These are phyloP conservation scores for Percina caprodes DNA, from an alignment of 2,113 vertebrate genomes.

Conservation along the genomic window DNA sequence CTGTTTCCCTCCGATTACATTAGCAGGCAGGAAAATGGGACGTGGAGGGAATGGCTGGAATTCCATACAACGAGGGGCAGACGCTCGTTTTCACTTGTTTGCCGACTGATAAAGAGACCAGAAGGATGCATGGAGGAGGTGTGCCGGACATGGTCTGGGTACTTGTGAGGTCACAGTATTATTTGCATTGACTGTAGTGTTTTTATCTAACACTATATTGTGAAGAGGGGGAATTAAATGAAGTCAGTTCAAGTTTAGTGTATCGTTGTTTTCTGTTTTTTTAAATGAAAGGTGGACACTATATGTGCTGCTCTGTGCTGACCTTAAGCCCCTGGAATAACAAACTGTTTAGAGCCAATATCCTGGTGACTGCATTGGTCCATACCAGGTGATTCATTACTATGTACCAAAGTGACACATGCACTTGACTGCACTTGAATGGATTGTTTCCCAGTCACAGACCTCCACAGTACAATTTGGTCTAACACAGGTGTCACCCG, in stretches of 20 bases:
- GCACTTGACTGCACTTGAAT: slow-evolving; percentile 66
- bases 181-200: slow-evolving; percentile 28
- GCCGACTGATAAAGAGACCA: slow-evolving; percentile 73
- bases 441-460: slow-evolving; percentile 71
- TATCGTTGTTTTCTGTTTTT: slow-evolving; percentile 8
- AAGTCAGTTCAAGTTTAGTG: neutral
- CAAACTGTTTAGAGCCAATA: slow-evolving; percentile 50
- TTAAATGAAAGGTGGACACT: slow-evolving; percentile 12
- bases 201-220: slow-evolving; percentile 27
- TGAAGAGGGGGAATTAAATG: neutral
- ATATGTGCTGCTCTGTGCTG: slow-evolving; percentile 64
- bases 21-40: slow-evolving; percentile 84
- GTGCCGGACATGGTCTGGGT: slow-evolving; percentile 15
- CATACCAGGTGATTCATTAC: slow-evolving; percentile 69
- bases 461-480: slow-evolving; percentile 25
- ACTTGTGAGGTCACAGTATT: slow-evolving; percentile 19
- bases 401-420: slow-evolving; percentile 40
- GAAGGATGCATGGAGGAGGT: slow-evolving; percentile 41
- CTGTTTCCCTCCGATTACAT: slow-evolving; percentile 84
- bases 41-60: slow-evolving; percentile 77
- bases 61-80: slow-evolving; percentile 72
- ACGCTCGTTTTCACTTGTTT: slow-evolving; percentile 76
- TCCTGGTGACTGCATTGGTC: slow-evolving; percentile 54
- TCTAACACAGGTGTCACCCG: slow-evolving; percentile 3
- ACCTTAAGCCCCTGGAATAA: slow-evolving; percentile 62